Evolutionary conservation across 2,797 vertebrate genomes (phyloP).

Genomic region (Thunnus albacares): DNA sequence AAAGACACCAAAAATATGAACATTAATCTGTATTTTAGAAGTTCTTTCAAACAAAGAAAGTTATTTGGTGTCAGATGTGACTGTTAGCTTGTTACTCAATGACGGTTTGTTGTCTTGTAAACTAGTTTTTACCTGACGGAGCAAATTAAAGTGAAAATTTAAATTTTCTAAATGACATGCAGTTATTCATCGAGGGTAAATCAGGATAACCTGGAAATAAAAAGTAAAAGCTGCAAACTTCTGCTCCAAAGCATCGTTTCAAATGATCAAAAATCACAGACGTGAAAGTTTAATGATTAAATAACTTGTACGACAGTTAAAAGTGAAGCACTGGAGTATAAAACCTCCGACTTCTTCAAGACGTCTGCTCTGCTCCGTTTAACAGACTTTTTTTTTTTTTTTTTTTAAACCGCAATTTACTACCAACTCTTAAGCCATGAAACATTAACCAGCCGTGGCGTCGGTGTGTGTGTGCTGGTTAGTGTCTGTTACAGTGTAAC

Average conservation of each 20-base stretch:
- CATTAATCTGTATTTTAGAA: too few species aligned
- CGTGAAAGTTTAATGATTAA: neutral
- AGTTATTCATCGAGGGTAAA: too few species aligned
- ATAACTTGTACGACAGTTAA: too few species aligned
- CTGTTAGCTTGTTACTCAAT: too few species aligned
- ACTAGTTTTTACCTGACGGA: too few species aligned
- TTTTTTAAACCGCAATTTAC: neutral
- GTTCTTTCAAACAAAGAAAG: too few species aligned
- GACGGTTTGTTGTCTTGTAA: too few species aligned
- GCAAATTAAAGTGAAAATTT: too few species aligned
- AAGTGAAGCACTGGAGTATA: neutral
- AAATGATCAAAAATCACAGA: neutral
- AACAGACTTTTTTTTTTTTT: neutral
- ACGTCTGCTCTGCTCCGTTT: neutral
- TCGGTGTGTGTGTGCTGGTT: slow-evolving; percentile 8
- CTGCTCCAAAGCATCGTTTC: neutral
- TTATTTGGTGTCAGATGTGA: too few species aligned
- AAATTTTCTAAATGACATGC: too few species aligned
- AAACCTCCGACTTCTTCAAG: neutral
- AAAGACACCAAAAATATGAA: too few species aligned
- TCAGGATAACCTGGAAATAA: neutral
- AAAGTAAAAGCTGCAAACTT: neutral
- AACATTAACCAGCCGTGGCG: slow-evolving; percentile 40
- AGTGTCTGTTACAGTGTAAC: slow-evolving; percentile 38
- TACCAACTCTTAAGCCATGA: neutral